Evolutionary conservation across 2,113 vertebrate genomes (phyloP).

Genomic region (Zeus faber): DNA sequence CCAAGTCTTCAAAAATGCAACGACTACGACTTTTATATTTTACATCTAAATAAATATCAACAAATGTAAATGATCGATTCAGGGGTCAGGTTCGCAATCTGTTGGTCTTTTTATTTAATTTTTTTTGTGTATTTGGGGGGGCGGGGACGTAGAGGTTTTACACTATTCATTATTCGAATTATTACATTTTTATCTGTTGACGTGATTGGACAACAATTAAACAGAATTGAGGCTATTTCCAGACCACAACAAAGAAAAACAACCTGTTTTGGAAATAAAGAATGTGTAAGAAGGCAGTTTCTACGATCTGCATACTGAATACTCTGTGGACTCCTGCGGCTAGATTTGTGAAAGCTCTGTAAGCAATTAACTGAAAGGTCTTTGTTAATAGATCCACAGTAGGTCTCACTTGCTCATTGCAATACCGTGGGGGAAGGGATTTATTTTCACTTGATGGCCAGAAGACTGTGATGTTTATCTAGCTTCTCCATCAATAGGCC

Average conservation of each 20-base stretch:
- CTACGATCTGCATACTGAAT: constrained; percentile 49
- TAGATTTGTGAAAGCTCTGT: constrained; percentile 62
- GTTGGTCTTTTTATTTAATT: too few species aligned
- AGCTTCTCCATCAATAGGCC: constrained; percentile 54
- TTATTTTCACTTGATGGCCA: constrained; percentile 71
- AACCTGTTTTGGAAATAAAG: too few species aligned
- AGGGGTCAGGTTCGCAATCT: too few species aligned
- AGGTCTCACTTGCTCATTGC: constrained; percentile 70
- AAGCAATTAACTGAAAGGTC: constrained; percentile 68
- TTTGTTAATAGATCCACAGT: constrained; percentile 74
- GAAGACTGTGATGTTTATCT: constrained; percentile 68
- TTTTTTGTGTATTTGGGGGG: neutral
- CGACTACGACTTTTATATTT: too few species aligned
- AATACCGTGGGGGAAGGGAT: constrained; percentile 63
- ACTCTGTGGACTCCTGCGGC: constrained; percentile 54
- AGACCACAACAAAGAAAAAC: neutral
- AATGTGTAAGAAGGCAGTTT: neutral
- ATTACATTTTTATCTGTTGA: too few species aligned
- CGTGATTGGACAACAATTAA: too few species aligned
- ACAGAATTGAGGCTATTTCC: too few species aligned
- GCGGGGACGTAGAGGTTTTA: neutral
- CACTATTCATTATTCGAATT: too few species aligned
- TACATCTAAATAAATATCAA: too few species aligned
- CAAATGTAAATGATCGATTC: too few species aligned
- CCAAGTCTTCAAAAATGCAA: too few species aligned